Conservation (phyloP, 2,888 invertebrate species). For the Abrostola triplasia region DNA sequence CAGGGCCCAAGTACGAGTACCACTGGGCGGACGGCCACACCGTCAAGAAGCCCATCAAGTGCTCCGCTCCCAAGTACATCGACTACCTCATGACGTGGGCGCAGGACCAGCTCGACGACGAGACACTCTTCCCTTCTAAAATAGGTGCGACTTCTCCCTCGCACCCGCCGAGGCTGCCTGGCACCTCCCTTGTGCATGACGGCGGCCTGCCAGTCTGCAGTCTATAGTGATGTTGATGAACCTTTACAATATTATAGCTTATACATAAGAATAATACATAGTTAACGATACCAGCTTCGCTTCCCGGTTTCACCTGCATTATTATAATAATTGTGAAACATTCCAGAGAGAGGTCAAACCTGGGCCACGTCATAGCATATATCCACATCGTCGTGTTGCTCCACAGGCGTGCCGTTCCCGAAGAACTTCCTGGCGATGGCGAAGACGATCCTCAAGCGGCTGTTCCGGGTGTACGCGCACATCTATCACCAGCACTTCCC, state of each 20-base stretch:
- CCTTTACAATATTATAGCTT: too few species aligned
- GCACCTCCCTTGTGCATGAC: too few species aligned
- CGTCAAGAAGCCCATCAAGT: conserved; percentile 99
- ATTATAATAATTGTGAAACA: too few species aligned
- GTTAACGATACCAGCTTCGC: too few species aligned
- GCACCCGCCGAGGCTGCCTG: too few species aligned
- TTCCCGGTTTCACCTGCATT: too few species aligned
- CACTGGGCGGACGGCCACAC: conserved; percentile 99
- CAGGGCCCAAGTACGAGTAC: conserved; percentile 99
- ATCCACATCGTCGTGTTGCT: conserved; percentile 4
- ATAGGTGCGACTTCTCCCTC: conserved; percentile 86
- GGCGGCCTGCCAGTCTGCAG: too few species aligned
- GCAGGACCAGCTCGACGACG: conserved; percentile 99
- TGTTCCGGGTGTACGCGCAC: conserved; percentile 99
- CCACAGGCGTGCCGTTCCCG: conserved; percentile 97
- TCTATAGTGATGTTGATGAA: too few species aligned
- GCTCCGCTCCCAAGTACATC: conserved; percentile 99
- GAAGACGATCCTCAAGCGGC: conserved; percentile 98
- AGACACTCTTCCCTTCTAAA: conserved; percentile 99
- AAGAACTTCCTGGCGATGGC: conserved; percentile 99
- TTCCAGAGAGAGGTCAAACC: too few species aligned
- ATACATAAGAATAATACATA: too few species aligned
- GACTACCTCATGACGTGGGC: conserved; percentile 99
- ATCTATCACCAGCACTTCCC: conserved; percentile 99
- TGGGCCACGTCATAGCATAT: not conserved